Percentiles rank a stretch among this genome's conserved stretches.
phyloP scores from a whole-genome alignment of 2,797 vertebrate species.

The Anabacerthia variegaticeps region DNA sequence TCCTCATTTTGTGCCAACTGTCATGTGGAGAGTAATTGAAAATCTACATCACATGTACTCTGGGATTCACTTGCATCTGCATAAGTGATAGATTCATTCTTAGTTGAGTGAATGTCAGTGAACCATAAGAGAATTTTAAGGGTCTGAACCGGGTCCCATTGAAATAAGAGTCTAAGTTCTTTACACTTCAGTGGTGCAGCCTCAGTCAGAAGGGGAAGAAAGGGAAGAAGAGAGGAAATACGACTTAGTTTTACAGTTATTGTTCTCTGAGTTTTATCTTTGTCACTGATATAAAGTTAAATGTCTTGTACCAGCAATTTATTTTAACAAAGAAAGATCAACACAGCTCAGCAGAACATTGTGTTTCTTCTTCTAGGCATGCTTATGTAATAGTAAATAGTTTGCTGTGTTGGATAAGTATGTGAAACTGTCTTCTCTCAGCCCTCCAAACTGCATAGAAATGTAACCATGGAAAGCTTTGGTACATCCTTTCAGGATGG shows the following conservation, averaged over 20 bases:
- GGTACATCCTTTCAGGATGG: not conserved
- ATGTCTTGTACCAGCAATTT: not conserved
- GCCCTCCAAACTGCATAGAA: not conserved
- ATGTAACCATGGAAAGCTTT: not conserved
- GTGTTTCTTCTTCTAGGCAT: not conserved
- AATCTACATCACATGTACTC: not conserved
- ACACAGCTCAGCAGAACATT: not conserved
- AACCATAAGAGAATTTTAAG: not conserved
- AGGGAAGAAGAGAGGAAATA: fast-evolving
- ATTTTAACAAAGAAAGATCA: not conserved
- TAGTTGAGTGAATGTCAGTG: not conserved
- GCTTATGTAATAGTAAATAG: not conserved
- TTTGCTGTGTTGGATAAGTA: not conserved
- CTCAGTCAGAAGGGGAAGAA: not conserved
- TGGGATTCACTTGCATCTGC: not conserved
- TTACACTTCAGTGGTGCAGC: not conserved
- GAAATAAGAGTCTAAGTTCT: not conserved
- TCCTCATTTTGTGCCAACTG: not conserved
- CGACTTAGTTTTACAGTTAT: not conserved
- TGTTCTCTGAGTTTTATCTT: not conserved
- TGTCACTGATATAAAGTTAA: not conserved
- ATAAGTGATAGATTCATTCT: not conserved
- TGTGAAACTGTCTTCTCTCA: not conserved
- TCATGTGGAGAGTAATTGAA: not conserved
- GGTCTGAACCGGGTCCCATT: not conserved